phyloP scores from a whole-genome alignment of 2,888 invertebrate species.

The Parnassius mnemosyne region DNA sequence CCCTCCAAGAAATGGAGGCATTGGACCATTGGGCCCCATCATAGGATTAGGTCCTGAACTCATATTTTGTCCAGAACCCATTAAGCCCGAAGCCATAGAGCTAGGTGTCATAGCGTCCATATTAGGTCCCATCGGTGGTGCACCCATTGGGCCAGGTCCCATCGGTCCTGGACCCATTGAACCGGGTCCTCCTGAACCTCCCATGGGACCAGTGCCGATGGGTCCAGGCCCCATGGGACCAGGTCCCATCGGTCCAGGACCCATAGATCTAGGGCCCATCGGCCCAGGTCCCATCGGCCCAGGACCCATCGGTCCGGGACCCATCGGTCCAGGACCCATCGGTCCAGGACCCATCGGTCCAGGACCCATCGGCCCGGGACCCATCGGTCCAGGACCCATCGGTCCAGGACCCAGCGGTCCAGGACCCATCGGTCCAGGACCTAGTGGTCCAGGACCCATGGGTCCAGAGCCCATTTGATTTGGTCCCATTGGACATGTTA shows the following conservation, averaged over 20 bases:
- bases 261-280: slow-evolving; percentile 33
- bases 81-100: slow-evolving; percentile 19
- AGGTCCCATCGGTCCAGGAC: slow-evolving; percentile 31
- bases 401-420: slow-evolving; percentile 42
- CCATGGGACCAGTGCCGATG: slow-evolving; percentile 35
- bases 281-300: slow-evolving; percentile 33
- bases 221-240: slow-evolving; percentile 32
- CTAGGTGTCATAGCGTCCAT: slow-evolving; percentile 29
- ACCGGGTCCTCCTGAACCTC: slow-evolving; percentile 22
- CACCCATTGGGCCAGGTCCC: slow-evolving; percentile 31
- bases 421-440: slow-evolving; percentile 37
- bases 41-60: slow-evolving; percentile 32
- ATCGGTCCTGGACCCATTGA: slow-evolving; percentile 37
- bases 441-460: slow-evolving; percentile 30
- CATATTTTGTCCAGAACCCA: slow-evolving; percentile 37
- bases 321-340: slow-evolving; percentile 32
- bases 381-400: slow-evolving; percentile 32
- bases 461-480: slow-evolving; percentile 31
- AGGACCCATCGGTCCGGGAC: slow-evolving; percentile 32
- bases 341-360: slow-evolving; percentile 35
- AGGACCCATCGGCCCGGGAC: slow-evolving; percentile 33
- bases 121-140: slow-evolving; percentile 18
- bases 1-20: slow-evolving; percentile 57
- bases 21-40: slow-evolving; percentile 42
- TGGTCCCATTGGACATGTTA: slow-evolving; percentile 33